Conservation (phyloP, 2,797 vertebrate species). For the Paedocypris micromegethes region DNA sequence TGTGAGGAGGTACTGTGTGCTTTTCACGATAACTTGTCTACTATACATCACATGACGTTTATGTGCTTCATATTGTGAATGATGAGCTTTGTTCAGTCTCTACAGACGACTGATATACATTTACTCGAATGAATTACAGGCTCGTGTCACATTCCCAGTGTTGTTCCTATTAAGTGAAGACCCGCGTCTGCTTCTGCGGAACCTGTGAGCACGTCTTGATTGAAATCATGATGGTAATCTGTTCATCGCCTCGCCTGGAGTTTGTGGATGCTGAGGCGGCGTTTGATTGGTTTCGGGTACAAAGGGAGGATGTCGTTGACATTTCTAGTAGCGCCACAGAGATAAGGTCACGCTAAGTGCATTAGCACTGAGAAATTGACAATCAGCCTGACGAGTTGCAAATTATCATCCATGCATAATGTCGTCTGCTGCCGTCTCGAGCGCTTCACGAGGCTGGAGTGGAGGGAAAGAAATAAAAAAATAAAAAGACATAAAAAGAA, state of each 20-base stretch:
- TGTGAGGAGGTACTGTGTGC: too few relatives aligned
- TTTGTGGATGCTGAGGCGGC: slow-evolving; percentile 4
- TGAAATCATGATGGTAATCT: not conserved
- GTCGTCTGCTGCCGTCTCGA: slow-evolving; percentile 18
- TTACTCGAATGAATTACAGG: too few relatives aligned
- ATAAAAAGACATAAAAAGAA: not conserved
- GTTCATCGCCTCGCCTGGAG: slow-evolving; percentile 14
- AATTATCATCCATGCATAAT: slow-evolving; percentile 36
- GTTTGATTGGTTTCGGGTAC: slow-evolving; percentile 34
- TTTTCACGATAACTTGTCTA: too few relatives aligned
- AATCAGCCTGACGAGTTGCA: slow-evolving; percentile 40
- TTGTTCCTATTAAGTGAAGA: not conserved
- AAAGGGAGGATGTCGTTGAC: slow-evolving; percentile 42
- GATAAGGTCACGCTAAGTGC: slow-evolving; percentile 46
- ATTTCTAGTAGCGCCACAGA: slow-evolving; percentile 38
- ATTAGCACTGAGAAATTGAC: slow-evolving; percentile 45
- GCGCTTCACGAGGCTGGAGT: slow-evolving; percentile 15
- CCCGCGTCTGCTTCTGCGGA: not conserved
- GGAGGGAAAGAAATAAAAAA: slow-evolving; percentile 14
- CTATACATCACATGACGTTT: too few relatives aligned
- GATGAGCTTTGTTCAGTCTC: too few relatives aligned
- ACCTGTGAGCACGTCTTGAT: not conserved
- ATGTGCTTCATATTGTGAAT: too few relatives aligned
- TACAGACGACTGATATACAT: too few relatives aligned
- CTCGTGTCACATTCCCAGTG: not conserved